A percentile compares a stretch with the other conserved stretches of the same genome.
These are phyloP conservation scores for Mesodorylaimus sp. DNA, from an alignment of 2,888 invertebrate genomes.

Conservation along the genomic window DNA sequence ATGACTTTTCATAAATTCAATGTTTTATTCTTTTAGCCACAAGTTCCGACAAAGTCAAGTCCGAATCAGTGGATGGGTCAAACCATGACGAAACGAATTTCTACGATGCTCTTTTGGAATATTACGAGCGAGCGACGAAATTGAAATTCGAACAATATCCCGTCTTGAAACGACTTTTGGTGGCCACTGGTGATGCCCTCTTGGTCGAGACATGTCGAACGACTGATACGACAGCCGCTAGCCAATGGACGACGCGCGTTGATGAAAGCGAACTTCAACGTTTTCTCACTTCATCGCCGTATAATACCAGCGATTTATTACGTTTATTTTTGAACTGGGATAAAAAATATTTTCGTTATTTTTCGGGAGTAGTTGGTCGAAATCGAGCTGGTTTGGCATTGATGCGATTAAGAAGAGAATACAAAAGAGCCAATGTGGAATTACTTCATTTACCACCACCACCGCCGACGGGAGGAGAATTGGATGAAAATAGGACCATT, in stretches of 20 bases:
- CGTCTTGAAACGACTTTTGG: conserved; percentile 22
- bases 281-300: not conserved
- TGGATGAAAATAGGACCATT: conserved; percentile 17
- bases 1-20: too few relatives aligned
- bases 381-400: not conserved
- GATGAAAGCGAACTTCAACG: too few relatives aligned
- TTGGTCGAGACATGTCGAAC: conserved; percentile 21
- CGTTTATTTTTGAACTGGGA: too few relatives aligned
- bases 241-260: too few relatives aligned
- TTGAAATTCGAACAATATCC: conserved; percentile 23
- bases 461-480: not conserved
- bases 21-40: too few relatives aligned
- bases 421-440: not conserved
- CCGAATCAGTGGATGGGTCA: too few relatives aligned
- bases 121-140: conserved; percentile 2
- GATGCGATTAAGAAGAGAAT: not conserved
- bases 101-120: conserved; percentile 25
- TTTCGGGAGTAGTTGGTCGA: not conserved
- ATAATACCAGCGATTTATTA: not conserved
- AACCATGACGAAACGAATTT: conserved; percentile 23
- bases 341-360: too few relatives aligned
- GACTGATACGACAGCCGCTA: too few relatives aligned
- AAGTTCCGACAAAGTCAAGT: too few relatives aligned
- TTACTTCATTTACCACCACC: not conserved
- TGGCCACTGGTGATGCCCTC: conserved; percentile 24